Evolutionary conservation across 2,797 vertebrate species (phyloP).

Genomic region (Notamacropus eugenii): DNA sequence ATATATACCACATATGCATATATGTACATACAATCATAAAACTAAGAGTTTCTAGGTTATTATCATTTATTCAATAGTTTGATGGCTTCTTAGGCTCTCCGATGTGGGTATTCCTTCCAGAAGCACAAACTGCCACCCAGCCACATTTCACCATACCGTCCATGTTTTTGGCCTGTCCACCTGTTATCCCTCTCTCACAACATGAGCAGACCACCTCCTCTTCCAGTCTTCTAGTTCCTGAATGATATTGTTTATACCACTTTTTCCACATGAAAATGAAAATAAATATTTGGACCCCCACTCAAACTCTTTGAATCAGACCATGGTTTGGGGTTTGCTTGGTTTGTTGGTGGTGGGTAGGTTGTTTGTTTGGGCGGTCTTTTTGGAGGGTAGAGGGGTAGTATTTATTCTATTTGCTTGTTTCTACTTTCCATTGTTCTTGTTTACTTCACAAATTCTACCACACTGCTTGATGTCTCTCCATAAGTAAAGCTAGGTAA

Average conservation of each 20-base stretch:
- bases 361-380: too few species aligned
- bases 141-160: not conserved
- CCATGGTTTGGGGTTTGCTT: too few species aligned
- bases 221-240: not conserved
- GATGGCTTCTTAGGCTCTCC: not conserved
- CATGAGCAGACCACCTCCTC: not conserved
- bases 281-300: not conserved
- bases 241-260: not conserved
- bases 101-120: not conserved
- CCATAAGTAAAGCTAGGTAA: constrained; percentile 67
- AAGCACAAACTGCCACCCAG: not conserved
- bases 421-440: constrained; percentile 1
- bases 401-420: not conserved
- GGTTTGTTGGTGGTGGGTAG: too few species aligned
- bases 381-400: not conserved
- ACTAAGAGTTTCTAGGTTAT: not conserved
- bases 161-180: not conserved
- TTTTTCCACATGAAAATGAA: not conserved
- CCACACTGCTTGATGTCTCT: constrained; percentile 49
- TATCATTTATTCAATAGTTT: not conserved
- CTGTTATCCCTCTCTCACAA: not conserved
- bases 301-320: constrained; percentile 36
- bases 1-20: not conserved
- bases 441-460: constrained; percentile 51
- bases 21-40: not conserved